These are phyloP conservation scores for Actinia equina DNA, from an alignment of 64 coral and sea anemone genomes.

Conservation along the genomic window DNA sequence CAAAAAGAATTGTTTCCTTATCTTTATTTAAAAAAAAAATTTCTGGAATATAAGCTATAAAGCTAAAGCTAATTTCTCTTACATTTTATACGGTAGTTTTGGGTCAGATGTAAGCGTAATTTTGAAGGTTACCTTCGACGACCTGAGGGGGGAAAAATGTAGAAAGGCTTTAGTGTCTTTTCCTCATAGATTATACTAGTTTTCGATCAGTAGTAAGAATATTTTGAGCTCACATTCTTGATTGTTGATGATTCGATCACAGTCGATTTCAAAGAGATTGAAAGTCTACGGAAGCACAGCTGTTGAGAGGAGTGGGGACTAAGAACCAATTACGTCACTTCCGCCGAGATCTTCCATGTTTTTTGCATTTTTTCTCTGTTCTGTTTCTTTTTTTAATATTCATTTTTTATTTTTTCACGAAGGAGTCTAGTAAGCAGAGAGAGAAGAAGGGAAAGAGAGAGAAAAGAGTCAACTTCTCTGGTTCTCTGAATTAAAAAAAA, in stretches of 20 bases:
- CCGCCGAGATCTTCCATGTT: neutral
- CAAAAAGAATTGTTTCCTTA: neutral
- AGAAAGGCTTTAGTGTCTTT: neutral
- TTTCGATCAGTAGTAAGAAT: neutral
- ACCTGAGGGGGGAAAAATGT: slow-evolving; percentile 53
- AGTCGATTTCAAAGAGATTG: neutral
- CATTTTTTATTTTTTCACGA: neutral
- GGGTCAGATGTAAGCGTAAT: slow-evolving; percentile 96
- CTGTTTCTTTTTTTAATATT: neutral
- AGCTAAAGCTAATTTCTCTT: slow-evolving; percentile 29
- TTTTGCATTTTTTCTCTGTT: neutral
- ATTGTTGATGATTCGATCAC: neutral
- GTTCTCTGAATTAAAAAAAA: no score
- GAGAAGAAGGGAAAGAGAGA: no score
- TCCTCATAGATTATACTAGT: neutral
- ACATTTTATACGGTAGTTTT: slow-evolving; percentile 99
- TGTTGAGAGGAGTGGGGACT: slow-evolving; percentile 7
- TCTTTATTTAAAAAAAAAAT: neutral
- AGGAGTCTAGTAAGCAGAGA: no score
- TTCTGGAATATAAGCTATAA: neutral
- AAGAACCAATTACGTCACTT: slow-evolving; percentile 1
- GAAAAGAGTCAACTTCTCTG: no score
- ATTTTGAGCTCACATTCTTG: slow-evolving; percentile 14
- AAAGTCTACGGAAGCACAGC: neutral
- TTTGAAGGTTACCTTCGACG: slow-evolving; percentile 98